Evolutionary conservation across 2,113 vertebrate genomes (phyloP), one percentile per base, ranked within the genome.

Genomic region (Entelurus aequoreus): DNA sequence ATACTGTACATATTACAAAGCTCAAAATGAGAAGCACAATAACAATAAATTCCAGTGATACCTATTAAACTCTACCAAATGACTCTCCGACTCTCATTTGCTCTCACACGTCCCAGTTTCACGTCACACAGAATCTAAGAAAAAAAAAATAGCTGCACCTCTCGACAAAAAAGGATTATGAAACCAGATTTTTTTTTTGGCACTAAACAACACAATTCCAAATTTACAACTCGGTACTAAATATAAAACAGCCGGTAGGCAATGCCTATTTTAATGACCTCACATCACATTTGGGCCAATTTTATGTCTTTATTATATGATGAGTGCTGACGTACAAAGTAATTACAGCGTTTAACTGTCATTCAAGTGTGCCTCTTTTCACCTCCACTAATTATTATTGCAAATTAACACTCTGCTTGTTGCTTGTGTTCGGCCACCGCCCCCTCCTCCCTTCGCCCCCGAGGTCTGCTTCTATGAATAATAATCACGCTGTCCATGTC

Each of bases 401-500:
- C 4, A 8, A 71, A 50, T 61, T 52, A 63, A 44, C 63, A 51
- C 60, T 69, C 0, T n/a, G 16, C 19, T 65, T 46, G 42, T 54
- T 52, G 50, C 46, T 48, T 63, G 69, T 72, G 61, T 54, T 48
- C 73, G 50, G 66, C 52, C 55, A 40, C 47, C 37, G 9, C 42
- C 42, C 42, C 10, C 42, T 6, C 40, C 40, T 42, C 42, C 12
- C 37, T 9, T 63, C 65, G 59, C 56, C 50, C 59, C 63, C 42
- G 35, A 50, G 54, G 59, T 75, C 48, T 65, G 60, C 61, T 47
- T 28, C 65, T 46, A 14, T 76, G 66, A 87, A 79, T 79, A 74
- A 71, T 79, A 78, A 82, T 66, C 62, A 74, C 51, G 48, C 66
- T 38, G 55, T 53, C 56, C 52, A 3, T 62, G 70, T 77, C 64